Base-by-base conservation (phyloP, 37 sponge, comb jelly and placozoan species). In the Tethya wilhelma region DNA sequence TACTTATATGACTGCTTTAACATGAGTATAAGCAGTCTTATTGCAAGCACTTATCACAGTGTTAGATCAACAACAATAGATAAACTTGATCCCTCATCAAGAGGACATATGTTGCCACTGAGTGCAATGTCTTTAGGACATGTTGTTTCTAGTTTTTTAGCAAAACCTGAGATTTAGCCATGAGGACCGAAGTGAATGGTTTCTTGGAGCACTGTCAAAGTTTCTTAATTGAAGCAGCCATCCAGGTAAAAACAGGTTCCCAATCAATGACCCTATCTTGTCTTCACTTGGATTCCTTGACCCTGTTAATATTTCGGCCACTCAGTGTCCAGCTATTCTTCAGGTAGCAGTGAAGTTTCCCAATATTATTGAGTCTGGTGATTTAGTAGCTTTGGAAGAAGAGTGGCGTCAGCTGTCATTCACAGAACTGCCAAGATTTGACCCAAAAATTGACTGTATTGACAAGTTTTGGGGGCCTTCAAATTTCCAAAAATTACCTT, bases 391-490 rank as follows among this genome's bases (percentile, higher is more conserved):
- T 19, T 17, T 67, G 36, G 38, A 30, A 31, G 39, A 67, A 5
- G 67, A 67, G 39, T 67, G 67, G 67, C 36, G 37, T 34, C 36
- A 37, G 32, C 17, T 67, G 37, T 37, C 36, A 6, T 30, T 67
- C 32, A 67, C 67, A 37, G 67, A 67, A 67, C 67, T 31, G 17
- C 67, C 67, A 31, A 7, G 14, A 19, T 36, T 37, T 22, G 34
- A 36, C 17, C 38, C 36, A 31, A 4, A 31, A 36, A 67, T 36
- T 34, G 39, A 37, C 8, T 38, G 14, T 17, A 67, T 67, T 67
- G 67, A 67, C 39, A 8, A 31, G 32, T 67, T 67, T 38, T 67
- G 67, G 67, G 67, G 67, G 37, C 29, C 38, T 20, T 67, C 39
- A 67, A 31, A 36, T 67, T 67, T 31, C 67, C 67, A 67, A 67